Percentiles rank a stretch among this genome's conserved stretches.
Conservation (phyloP, 2,888 invertebrate genomes). For the Rhorus exstirpatorius region DNA sequence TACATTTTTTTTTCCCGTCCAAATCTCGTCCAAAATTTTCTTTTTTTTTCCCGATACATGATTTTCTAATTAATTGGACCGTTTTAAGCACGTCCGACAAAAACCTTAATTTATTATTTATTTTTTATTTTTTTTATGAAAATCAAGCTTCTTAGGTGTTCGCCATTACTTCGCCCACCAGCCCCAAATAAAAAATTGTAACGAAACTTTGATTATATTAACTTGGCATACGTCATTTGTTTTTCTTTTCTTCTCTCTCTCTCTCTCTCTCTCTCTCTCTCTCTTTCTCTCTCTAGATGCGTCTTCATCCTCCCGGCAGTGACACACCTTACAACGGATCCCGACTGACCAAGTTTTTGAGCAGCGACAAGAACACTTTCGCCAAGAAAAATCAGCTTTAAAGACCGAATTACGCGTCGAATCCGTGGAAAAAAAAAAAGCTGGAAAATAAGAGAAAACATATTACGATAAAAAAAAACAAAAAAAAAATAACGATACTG, state of each 20-base stretch:
- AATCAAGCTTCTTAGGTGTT: too few relatives aligned
- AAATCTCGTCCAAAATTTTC: too few relatives aligned
- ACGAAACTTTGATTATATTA: background rate
- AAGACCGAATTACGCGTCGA: background rate
- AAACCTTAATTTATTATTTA: too few relatives aligned
- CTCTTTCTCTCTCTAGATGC: conserved; percentile 86
- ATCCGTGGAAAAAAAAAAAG: background rate
- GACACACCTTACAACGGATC: conserved; percentile 88
- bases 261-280: too few relatives aligned
- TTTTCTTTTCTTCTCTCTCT: conserved; percentile 46
- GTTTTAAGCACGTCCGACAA: too few relatives aligned
- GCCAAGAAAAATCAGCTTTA: conserved; percentile 75
- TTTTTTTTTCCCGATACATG: too few relatives aligned
- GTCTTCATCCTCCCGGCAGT: conserved; percentile 90
- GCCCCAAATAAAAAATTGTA: conserved; percentile 1
- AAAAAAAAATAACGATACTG: conserved; percentile 42
- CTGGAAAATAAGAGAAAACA: conserved; percentile 22
- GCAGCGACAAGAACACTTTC: conserved; percentile 80
- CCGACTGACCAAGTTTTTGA: conserved; percentile 87
- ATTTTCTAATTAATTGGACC: too few relatives aligned
- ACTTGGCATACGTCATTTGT: background rate
- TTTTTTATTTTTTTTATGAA: too few relatives aligned
- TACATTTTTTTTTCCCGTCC: too few relatives aligned
- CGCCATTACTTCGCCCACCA: too few relatives aligned
- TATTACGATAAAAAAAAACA: conserved; percentile 1